Conservation (phyloP, 2,113 vertebrate species). For the Sigmodon hispidus region DNA sequence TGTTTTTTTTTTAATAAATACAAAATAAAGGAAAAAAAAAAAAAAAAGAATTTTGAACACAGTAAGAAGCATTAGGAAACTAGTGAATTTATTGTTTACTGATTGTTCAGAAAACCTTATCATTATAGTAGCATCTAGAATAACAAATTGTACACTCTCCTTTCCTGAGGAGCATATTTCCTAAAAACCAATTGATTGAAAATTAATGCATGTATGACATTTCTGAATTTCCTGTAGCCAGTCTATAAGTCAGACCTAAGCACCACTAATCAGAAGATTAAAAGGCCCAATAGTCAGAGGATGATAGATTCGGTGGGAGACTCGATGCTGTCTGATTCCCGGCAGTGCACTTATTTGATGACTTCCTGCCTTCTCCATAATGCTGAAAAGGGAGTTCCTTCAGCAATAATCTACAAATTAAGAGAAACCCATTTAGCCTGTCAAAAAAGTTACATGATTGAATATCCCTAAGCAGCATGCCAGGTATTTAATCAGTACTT, state of each 20-base stretch:
- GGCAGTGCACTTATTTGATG: slow-evolving; percentile 72
- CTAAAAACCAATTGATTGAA: slow-evolving; percentile 73
- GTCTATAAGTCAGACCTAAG: slow-evolving; percentile 58
- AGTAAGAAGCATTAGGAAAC: background rate
- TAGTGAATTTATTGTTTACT: background rate
- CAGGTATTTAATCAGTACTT: slow-evolving; percentile 63
- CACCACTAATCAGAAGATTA: slow-evolving; percentile 76
- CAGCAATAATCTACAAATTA: slow-evolving; percentile 79
- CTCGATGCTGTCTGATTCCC: slow-evolving; percentile 68
- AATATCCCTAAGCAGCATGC: slow-evolving; percentile 8
- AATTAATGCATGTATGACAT: slow-evolving; percentile 69
- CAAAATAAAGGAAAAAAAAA: too few relatives aligned
- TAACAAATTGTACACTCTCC: background rate
- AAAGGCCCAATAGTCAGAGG: slow-evolving; percentile 63
- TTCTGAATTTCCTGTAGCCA: slow-evolving; percentile 68
- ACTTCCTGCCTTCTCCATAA: slow-evolving; percentile 75
- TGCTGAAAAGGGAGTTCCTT: slow-evolving; percentile 71
- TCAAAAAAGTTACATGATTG: slow-evolving; percentile 71
- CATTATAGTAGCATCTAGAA: background rate
- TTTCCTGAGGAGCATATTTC: slow-evolving; percentile 38
- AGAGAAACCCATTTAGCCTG: slow-evolving; percentile 62
- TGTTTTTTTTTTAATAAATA: too few relatives aligned
- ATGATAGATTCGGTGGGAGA: slow-evolving; percentile 70
- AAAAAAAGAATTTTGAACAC: too few relatives aligned
- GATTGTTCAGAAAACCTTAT: background rate